Base-by-base conservation (phyloP, 2,113 vertebrate species). In the Oostethus manadensis region DNA sequence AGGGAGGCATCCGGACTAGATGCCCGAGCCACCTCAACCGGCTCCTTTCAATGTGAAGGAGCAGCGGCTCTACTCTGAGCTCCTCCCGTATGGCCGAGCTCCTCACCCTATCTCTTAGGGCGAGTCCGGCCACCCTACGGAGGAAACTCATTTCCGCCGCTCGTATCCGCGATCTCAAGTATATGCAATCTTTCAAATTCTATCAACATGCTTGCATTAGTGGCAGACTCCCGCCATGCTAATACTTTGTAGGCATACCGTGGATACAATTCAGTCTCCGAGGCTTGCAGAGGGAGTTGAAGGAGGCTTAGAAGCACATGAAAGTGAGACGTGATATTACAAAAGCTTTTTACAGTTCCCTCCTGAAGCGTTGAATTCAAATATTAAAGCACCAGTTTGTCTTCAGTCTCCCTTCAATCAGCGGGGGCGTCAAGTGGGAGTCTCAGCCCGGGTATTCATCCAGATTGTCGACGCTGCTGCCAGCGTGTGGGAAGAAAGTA, bases 401-500 rank as follows among this genome's bases (percentile, higher is more conserved):
- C 60, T 11, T 1, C 67, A 51, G 66, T 70, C 55, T 68, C 51
- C n/a, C 60, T 16, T 42, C n/a, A 62, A 76, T 66, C 45, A 11
- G 16, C 47, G 59, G 58, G 59, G 68, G 73, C 16, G 61, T 50
- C 68, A 43, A 10, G 77, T 78, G 68, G 77, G 79, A 58, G 75
- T 73, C 48, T 68, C 56, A 60, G 43, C 77, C 53, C 20, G 72
- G 50, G 49, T 60, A 45, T 43, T 68, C 40, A 40, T 68, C 51
- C 26, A 33, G 51, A 53, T 53, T 33, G 5, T 33, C 29, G 5
- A 33, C 29, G 11, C 38, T 2, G 38, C 38, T 48, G 60, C 8
- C 1, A 60, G 69, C 62, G 35, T 54, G 80, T 79, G 70, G 80
- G 78, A 76, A 76, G 73, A 49, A 71, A 77, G 74, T 70, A 79